A percentile compares a stretch with the other conserved stretches of the same genome.
These are phyloP conservation scores for Acropora yongei DNA, from an alignment of 64 coral and sea anemone species.

Conservation along the genomic window DNA sequence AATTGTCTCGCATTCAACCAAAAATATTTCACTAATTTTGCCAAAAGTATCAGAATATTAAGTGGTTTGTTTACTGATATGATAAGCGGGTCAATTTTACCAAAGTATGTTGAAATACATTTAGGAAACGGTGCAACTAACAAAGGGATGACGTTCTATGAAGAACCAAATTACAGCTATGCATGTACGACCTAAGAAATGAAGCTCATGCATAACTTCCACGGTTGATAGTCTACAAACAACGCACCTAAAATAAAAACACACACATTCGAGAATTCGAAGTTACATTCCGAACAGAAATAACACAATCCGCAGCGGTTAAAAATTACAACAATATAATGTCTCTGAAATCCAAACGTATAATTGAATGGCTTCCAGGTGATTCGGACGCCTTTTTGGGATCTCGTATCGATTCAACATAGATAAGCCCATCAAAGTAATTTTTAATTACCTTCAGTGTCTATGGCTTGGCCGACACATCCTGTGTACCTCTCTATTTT, in stretches of 20 bases:
- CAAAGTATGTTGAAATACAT: no score
- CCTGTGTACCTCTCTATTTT: neutral
- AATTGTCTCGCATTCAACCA: no score
- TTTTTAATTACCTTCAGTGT: neutral
- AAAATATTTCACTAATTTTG: no score
- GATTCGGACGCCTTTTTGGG: neutral
- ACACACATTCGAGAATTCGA: conserved; percentile 30
- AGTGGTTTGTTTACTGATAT: no score
- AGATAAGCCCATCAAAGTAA: neutral
- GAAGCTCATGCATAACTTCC: neutral
- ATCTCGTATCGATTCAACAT: neutral
- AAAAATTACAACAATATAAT: neutral
- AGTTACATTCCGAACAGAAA: conserved; percentile 42
- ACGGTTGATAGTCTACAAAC: neutral
- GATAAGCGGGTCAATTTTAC: no score
- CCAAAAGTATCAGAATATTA: no score
- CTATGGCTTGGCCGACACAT: neutral
- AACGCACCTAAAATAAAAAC: conserved; percentile 10
- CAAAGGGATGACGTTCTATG: no score
- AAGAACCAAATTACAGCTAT: no score
- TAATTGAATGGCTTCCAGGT: conserved; percentile 5
- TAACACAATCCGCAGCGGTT: neutral
- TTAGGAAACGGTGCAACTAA: no score
- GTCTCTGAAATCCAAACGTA: neutral
- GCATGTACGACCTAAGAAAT: no score